Evolutionary conservation across 30 jellyfish, hydroid and myxozoan genomes (phyloP).

Genomic region (Sanderia malayensis): DNA sequence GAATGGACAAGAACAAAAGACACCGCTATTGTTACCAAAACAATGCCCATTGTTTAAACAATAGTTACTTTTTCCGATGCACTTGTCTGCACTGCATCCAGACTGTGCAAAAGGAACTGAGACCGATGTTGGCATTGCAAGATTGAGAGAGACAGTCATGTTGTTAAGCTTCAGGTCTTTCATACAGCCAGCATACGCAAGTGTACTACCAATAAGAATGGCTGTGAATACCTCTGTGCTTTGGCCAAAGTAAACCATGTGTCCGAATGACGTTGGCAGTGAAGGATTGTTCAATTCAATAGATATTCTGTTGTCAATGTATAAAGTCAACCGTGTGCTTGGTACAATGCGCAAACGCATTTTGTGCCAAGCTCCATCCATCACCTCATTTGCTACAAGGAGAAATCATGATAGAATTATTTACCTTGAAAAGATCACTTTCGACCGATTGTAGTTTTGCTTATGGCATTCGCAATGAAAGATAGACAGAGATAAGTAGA

Average conservation of each 20-base stretch:
- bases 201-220: constrained; percentile 41
- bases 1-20: constrained; percentile 26
- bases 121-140: constrained; percentile 34
- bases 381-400: constrained; percentile 8
- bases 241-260: constrained; percentile 40
- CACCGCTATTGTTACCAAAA: constrained; percentile 50
- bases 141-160: not conserved
- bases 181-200: constrained; percentile 46
- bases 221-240: constrained; percentile 44
- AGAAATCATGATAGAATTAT: too few relatives aligned
- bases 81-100: constrained; percentile 38
- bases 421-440: too few relatives aligned
- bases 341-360: constrained; percentile 1
- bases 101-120: constrained; percentile 34
- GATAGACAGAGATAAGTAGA: too few relatives aligned
- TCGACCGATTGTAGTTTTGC: too few relatives aligned
- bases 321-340: not conserved
- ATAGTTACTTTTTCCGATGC: not conserved
- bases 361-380: constrained; percentile 48
- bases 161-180: constrained; percentile 3
- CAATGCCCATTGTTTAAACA: constrained; percentile 55
- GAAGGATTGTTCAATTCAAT: not conserved
- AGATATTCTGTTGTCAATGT: not conserved
- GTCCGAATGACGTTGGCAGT: constrained; percentile 46
- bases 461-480: too few relatives aligned